Percentiles rank a stretch among this genome's conserved stretches.
phyloP scores from a whole-genome alignment of 2,113 vertebrate genomes.

The Platysteira castanea region DNA sequence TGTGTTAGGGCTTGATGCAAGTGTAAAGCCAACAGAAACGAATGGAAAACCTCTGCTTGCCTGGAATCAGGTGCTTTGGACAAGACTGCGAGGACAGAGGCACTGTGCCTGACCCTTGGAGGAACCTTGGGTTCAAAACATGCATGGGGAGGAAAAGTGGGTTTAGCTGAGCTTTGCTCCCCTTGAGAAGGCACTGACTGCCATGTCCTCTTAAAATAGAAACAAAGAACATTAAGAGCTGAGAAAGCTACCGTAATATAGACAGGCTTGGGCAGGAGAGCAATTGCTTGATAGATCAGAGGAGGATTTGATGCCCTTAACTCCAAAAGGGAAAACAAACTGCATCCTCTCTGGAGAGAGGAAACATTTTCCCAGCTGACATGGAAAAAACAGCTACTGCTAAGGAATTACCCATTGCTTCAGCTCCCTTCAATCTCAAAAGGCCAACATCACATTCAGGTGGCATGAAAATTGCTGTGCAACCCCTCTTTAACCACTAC shows the following conservation, averaged over 20 bases:
- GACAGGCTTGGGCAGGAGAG: background rate
- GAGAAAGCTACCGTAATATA: background rate
- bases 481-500: background rate
- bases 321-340: background rate
- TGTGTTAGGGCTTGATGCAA: background rate
- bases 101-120: background rate
- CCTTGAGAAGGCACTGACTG: background rate
- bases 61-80: background rate
- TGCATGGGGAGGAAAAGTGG: background rate
- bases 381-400: background rate
- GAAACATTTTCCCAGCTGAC: background rate
- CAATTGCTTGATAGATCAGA: background rate
- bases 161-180: background rate
- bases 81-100: background rate
- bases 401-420: background rate
- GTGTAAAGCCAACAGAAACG: background rate
- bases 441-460: background rate
- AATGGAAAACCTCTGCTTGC: background rate
- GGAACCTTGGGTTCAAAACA: background rate
- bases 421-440: background rate
- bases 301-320: background rate
- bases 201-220: background rate
- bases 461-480: background rate
- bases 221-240: background rate
- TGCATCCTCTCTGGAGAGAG: background rate